A percentile compares a stretch with the other conserved stretches of the same genome.
These are phyloP conservation scores for Carcinoscorpius rotundicauda DNA, from an alignment of 1,140 invertebrate genomes.

Conservation along the genomic window DNA sequence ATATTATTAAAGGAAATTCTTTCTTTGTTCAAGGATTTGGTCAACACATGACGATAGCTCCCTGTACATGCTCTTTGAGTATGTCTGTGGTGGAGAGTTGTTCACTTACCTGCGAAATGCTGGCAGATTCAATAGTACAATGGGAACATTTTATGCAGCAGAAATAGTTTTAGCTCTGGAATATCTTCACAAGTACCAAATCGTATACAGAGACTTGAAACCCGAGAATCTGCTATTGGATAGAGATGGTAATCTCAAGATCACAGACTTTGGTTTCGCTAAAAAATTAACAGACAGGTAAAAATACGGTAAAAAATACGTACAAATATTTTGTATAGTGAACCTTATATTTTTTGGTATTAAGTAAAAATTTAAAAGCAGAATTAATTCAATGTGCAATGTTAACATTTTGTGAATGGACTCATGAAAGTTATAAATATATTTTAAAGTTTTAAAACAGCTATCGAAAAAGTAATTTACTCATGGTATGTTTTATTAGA, in stretches of 20 bases:
- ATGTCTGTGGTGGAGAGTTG: slow-evolving; percentile 85
- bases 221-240: slow-evolving; percentile 91
- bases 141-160: slow-evolving; percentile 83
- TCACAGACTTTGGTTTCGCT: slow-evolving; percentile 93
- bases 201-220: slow-evolving; percentile 85
- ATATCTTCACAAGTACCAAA: slow-evolving; percentile 66
- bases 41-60: slow-evolving; percentile 72
- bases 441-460: too few relatives aligned
- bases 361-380: too few relatives aligned
- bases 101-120: slow-evolving; percentile 88
- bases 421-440: too few relatives aligned
- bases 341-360: too few relatives aligned
- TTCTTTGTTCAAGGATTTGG: slow-evolving; percentile 60
- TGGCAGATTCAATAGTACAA: slow-evolving; percentile 72
- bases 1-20: slow-evolving; percentile 6
- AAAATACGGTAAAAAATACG: slow-evolving; percentile 2
- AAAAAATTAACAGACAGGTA: slow-evolving; percentile 42
- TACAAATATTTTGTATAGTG: too few relatives aligned
- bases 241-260: slow-evolving; percentile 62
- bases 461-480: too few relatives aligned
- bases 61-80: slow-evolving; percentile 90
- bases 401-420: too few relatives aligned
- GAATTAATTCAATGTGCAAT: too few relatives aligned
- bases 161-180: slow-evolving; percentile 84
- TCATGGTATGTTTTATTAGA: too few relatives aligned